phyloP scores from a whole-genome alignment of 30 jellyfish, hydroid and myxozoan genomes.

The Catostylus mosaicus region DNA sequence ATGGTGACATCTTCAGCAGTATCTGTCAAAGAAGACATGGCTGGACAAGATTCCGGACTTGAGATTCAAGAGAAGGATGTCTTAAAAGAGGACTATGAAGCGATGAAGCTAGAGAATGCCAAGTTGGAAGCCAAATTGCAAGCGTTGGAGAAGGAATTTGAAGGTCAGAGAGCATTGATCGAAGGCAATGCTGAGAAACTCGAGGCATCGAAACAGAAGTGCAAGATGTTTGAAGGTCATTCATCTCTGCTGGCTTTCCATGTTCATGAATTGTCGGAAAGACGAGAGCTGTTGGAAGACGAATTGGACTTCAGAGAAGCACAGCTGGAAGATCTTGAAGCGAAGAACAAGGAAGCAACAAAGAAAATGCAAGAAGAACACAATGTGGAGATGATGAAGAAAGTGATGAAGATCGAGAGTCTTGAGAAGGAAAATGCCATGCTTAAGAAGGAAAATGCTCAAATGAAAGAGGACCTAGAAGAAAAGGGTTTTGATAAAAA shows the following conservation, averaged over 20 bases:
- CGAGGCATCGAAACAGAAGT: neutral
- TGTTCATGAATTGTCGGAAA: neutral
- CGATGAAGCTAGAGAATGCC: neutral
- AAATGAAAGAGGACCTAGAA: neutral
- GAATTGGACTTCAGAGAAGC: neutral
- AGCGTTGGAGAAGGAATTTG: neutral
- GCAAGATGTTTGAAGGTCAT: conserved; percentile 26
- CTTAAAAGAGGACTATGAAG: neutral
- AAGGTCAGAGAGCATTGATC: neutral
- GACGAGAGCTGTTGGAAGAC: neutral
- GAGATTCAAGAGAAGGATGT: neutral
- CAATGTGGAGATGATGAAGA: neutral
- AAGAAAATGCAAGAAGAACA: conserved; percentile 5
- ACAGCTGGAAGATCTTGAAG: neutral
- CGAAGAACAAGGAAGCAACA: neutral
- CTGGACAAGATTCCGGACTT: conserved; percentile 9
- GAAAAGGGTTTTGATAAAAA: neutral
- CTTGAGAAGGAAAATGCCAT: neutral
- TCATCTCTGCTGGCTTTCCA: neutral
- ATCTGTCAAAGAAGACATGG: neutral
- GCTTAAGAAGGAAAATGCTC: neutral
- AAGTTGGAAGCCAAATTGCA: neutral
- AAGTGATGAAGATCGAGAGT: neutral
- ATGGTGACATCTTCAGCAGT: neutral
- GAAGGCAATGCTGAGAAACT: neutral